Conservation (phyloP, 2,113 vertebrate species). For the Budorcas taxicolor region DNA sequence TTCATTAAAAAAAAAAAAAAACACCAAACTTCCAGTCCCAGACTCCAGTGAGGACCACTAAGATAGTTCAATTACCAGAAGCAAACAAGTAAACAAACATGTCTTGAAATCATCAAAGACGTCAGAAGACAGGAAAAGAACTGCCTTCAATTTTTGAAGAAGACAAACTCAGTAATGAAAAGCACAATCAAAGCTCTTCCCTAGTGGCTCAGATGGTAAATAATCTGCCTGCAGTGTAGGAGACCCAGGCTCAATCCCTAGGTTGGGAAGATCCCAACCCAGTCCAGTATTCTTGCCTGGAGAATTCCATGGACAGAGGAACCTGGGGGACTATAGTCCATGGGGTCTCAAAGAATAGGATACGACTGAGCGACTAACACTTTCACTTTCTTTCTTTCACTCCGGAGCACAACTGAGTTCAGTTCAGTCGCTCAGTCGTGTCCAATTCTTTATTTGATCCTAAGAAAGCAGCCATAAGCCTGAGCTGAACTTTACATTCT, state of each 20-base stretch:
- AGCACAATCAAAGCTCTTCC: not conserved
- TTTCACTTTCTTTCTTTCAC: not conserved
- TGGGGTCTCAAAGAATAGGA: not conserved
- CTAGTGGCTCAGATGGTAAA: not conserved
- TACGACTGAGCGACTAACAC: not conserved
- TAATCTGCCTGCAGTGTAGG: not conserved
- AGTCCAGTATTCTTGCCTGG: not conserved
- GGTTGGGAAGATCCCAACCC: not conserved
- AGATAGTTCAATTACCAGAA: not conserved
- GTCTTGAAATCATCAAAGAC: not conserved
- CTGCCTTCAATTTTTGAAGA: not conserved
- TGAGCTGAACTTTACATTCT: not conserved
- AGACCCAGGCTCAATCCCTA: not conserved
- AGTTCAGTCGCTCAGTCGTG: no score
- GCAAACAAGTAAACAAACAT: not conserved
- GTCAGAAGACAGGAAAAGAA: not conserved
- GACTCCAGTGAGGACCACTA: not conserved
- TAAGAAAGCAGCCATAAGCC: not conserved
- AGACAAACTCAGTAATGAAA: not conserved
- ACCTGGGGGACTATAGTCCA: not conserved
- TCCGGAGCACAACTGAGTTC: not conserved
- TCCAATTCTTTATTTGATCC: not conserved
- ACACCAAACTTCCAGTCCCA: not conserved
- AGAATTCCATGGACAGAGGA: not conserved
- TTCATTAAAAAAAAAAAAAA: not conserved